Conservation (phyloP, 2,888 invertebrate species). For the Parnassius glacialis region DNA sequence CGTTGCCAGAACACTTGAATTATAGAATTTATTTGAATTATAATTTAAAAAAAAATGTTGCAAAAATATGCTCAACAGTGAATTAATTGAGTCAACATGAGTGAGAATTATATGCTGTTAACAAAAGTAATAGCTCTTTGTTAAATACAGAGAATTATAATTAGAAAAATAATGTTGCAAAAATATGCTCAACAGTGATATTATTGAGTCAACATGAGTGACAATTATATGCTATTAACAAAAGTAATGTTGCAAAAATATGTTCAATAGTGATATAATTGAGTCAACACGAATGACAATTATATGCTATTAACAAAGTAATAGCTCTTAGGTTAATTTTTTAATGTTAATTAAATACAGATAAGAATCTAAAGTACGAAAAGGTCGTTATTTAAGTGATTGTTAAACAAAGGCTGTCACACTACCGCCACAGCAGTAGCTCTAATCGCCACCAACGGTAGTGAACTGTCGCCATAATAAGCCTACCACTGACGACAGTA, state of each 20-base stretch:
- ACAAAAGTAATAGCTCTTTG: not conserved
- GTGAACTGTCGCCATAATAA: constrained; percentile 10
- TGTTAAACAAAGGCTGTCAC: constrained; percentile 51
- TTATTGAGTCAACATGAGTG: not conserved
- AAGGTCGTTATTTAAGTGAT: constrained; percentile 23
- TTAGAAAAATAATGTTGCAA: no score
- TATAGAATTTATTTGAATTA: no score
- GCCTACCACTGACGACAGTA: constrained; percentile 25
- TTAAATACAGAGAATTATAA: not conserved
- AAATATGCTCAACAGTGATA: no score
- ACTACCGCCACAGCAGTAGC: constrained; percentile 67
- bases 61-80: no score
- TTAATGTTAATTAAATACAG: no score
- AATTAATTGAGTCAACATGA: not conserved
- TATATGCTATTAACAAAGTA: not conserved
- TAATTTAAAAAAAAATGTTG: no score
- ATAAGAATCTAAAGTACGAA: not conserved
- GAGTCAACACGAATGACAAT: not conserved
- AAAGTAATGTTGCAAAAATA: no score
- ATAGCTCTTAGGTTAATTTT: not conserved
- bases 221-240: not conserved
- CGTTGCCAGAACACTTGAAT: no score
- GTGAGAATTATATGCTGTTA: not conserved
- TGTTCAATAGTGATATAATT: no score
- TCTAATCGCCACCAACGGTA: constrained; percentile 33